phyloP scores from a whole-genome alignment of 2,797 vertebrate genomes.

The Pipistrellus nathusii region DNA sequence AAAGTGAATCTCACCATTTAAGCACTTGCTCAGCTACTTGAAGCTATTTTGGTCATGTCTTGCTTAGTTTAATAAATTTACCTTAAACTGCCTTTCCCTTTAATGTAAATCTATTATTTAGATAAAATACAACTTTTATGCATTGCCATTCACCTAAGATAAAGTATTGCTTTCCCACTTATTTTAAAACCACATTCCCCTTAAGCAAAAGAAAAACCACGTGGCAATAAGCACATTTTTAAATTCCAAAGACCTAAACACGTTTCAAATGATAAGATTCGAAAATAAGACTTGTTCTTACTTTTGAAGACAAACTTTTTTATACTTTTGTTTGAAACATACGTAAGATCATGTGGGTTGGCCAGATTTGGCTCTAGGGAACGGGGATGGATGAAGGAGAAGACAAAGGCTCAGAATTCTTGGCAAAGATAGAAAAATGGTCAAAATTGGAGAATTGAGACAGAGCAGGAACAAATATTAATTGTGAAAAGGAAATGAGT shows the following conservation, averaged over 20 bases:
- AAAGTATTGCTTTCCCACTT: neutral
- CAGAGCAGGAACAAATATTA: neutral
- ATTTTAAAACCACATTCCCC: neutral
- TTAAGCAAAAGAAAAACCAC: neutral
- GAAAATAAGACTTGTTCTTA: neutral
- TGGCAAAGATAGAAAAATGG: neutral
- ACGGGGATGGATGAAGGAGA: neutral
- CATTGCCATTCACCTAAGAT: neutral
- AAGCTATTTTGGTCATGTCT: neutral
- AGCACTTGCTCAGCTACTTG: neutral
- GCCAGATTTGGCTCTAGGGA: neutral
- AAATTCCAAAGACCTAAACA: neutral
- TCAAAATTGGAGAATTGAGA: neutral
- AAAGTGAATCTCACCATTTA: neutral
- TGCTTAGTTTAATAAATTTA: neutral
- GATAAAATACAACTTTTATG: conserved; percentile 45
- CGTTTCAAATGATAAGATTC: neutral
- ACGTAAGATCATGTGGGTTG: neutral
- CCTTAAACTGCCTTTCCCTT: neutral
- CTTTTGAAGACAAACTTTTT: neutral
- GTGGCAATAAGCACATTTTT: neutral
- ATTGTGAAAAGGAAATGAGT: neutral
- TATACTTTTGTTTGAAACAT: neutral
- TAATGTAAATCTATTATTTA: conserved; percentile 21
- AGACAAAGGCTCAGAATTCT: neutral